A percentile compares a stretch with the other conserved stretches of the same genome.
phyloP scores from a whole-genome alignment of 1,140 invertebrate species.

The Lepidurus couesii region DNA sequence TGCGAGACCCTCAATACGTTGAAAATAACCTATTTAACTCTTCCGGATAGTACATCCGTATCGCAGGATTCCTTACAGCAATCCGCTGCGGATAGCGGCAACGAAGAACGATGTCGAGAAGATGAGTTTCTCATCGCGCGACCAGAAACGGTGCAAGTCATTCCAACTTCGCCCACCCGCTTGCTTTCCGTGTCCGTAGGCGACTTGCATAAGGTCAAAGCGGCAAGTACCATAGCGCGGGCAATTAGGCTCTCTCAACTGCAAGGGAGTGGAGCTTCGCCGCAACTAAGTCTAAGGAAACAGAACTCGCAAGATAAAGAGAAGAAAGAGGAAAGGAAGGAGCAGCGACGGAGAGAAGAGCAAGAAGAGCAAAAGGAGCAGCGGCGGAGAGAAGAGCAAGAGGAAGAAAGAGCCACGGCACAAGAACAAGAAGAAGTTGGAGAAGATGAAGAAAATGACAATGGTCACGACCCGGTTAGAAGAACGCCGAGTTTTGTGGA shows the following conservation, averaged over 20 bases:
- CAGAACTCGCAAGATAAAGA: background rate
- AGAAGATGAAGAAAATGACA: background rate
- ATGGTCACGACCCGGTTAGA: background rate
- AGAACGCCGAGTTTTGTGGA: conserved; percentile 30
- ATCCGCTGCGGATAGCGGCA: background rate
- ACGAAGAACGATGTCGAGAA: background rate
- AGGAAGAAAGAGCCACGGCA: conserved; percentile 10
- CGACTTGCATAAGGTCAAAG: conserved; percentile 27
- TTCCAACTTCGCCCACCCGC: background rate
- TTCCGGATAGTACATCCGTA: background rate
- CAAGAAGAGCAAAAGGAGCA: background rate
- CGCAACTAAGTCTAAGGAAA: background rate
- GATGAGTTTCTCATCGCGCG: background rate
- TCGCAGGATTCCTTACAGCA: background rate
- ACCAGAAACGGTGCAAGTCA: background rate
- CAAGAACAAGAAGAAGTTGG: background rate
- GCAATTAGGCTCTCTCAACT: conserved; percentile 21
- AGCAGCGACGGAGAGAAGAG: conserved; percentile 11
- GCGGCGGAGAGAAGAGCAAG: conserved; percentile 24
- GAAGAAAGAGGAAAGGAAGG: background rate
- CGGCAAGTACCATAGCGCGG: conserved; percentile 25
- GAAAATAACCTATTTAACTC: background rate
- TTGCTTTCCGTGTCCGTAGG: conserved; percentile 4
- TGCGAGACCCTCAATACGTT: background rate
- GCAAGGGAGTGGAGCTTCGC: background rate